Conservation (phyloP, 2,888 invertebrate genomes). For the Hydrotaea cyrtoneurina region DNA sequence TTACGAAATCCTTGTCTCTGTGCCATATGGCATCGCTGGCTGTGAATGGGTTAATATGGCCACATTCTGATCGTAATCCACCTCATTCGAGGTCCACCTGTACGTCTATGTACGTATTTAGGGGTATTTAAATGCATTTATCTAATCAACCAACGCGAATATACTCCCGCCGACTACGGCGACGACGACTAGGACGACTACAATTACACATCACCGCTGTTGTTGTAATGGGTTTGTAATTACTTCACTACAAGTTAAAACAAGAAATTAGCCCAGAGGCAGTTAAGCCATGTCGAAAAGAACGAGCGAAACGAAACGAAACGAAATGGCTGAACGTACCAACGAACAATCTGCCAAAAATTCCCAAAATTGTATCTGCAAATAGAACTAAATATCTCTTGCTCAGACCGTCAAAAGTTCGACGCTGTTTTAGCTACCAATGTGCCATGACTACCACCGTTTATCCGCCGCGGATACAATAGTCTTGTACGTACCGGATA, state of each 20-base stretch:
- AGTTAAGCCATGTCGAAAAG: conserved; percentile 9
- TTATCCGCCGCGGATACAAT: not conserved
- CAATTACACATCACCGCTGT: not conserved
- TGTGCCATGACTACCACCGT: not conserved
- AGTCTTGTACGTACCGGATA: not conserved
- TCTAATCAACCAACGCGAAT: conserved; percentile 23
- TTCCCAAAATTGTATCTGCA: not conserved
- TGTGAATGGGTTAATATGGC: too few relatives aligned
- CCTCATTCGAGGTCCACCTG: too few relatives aligned
- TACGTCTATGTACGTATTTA: too few relatives aligned
- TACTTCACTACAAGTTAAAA: conserved; percentile 45
- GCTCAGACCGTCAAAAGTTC: not conserved
- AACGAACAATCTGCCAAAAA: not conserved
- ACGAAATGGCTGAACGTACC: not conserved
- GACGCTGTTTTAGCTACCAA: not conserved
- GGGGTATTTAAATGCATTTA: conserved; percentile 33
- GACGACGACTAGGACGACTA: not conserved
- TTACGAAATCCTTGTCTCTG: too few relatives aligned
- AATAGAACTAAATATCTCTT: too few relatives aligned
- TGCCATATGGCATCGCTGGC: too few relatives aligned
- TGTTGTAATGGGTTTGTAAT: conserved; percentile 54
- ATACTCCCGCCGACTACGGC: not conserved
- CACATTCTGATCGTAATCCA: too few relatives aligned
- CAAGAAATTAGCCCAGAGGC: conserved; percentile 49
- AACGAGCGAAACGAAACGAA: not conserved